Conservation (phyloP, 2,888 invertebrate species). For the Sarcophaga rosellei region DNA sequence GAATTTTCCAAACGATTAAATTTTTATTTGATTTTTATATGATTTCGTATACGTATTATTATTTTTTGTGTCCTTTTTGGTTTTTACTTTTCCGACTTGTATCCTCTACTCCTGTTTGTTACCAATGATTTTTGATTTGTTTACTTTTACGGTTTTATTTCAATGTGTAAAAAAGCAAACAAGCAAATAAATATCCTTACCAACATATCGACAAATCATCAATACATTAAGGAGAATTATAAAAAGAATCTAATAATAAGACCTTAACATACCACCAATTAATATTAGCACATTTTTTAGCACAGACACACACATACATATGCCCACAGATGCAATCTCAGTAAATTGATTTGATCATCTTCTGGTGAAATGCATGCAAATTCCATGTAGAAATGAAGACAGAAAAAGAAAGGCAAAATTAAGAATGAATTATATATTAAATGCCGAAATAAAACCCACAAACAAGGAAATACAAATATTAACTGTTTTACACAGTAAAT, state of each 20-base stretch:
- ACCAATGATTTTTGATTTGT: conserved; percentile 67
- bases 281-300: no score
- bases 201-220: background rate
- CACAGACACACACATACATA: conserved; percentile 17
- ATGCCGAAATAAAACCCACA: no score
- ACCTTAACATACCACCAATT: background rate
- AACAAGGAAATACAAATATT: no score
- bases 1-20: conserved; percentile 68
- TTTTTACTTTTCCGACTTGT: background rate
- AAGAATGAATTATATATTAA: no score
- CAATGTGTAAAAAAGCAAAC: conserved; percentile 46
- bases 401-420: background rate
- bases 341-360: conserved; percentile 24
- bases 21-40: conserved; percentile 68
- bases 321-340: background rate
- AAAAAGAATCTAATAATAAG: background rate
- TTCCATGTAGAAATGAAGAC: conserved; percentile 38
- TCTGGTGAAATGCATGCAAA: conserved; percentile 45
- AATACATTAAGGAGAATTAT: background rate
- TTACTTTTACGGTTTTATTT: conserved; percentile 58
- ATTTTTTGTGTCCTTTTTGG: conserved; percentile 25
- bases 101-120: conserved; percentile 46
- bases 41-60: conserved; percentile 41
- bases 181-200: background rate
- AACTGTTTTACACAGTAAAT: no score